phyloP scores from a whole-genome alignment of 2,113 vertebrate genomes.

The Arenaria interpres region DNA sequence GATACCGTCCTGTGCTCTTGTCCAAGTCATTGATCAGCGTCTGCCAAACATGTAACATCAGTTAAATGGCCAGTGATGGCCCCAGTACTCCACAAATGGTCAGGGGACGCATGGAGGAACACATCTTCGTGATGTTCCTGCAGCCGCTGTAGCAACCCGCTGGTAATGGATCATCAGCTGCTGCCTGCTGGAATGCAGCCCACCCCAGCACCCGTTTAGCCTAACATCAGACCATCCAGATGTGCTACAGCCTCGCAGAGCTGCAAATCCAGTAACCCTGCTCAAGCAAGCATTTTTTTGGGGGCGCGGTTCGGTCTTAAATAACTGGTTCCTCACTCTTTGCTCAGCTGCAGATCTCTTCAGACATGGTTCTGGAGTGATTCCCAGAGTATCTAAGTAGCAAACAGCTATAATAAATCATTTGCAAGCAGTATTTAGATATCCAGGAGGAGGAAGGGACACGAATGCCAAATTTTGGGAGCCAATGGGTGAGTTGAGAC shows the following conservation, averaged over 20 bases:
- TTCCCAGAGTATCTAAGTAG: not conserved
- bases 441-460: not conserved
- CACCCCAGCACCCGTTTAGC: not conserved
- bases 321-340: not conserved
- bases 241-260: not conserved
- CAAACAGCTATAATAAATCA: not conserved
- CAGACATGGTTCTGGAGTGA: not conserved
- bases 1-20: constrained; percentile 92
- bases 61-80: not conserved
- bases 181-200: not conserved
- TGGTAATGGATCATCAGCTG: not conserved
- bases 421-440: accelerated
- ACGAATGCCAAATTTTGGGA: not conserved
- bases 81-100: not conserved
- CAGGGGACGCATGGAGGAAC: not conserved
- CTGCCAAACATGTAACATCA: constrained; percentile 61
- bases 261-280: not conserved
- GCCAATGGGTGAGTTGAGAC: accelerated
- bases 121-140: not conserved
- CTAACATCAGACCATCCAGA: not conserved
- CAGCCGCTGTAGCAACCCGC: accelerated
- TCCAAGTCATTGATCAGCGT: constrained; percentile 96
- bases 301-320: not conserved
- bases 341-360: not conserved
- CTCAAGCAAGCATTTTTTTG: not conserved